Evolutionary conservation across 2,113 vertebrate species (phyloP), one percentile per base, ranked within the genome.

Genomic region (Vombatus ursinus): DNA sequence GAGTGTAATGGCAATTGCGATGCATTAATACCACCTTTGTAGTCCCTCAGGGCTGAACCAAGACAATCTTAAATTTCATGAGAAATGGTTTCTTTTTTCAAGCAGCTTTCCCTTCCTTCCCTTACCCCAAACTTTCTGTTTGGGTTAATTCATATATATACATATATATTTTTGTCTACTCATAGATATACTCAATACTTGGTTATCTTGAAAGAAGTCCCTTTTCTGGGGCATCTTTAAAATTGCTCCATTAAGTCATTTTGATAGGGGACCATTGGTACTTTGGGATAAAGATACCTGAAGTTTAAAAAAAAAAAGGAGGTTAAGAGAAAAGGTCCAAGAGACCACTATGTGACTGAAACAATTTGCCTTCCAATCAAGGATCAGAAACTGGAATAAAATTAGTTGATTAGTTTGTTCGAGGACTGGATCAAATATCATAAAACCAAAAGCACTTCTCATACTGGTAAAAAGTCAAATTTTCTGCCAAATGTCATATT

Each of bases 331-430:
- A 10, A 22, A 95, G 94, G 52, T 93, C 49, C 54, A n/a, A 95
- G 91, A 95, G 44, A 95, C 68, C 93, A 95, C 89, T 94, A 94
- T 52, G 54, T 96, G 89, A 92, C 92, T 50, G 48, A 92, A 96
- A 90, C 48, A 93, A 90, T n/a, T 14, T 9, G 49, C 91, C 94
- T n/a, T 97, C 96, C 94, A 91, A 77, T 96, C 92, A 96, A 89
- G 52, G 31, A 89, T 0, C 22, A 50, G 51, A n/a, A 90, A 92
- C 52, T 52, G 95, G 90, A 68, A 93, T 96, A 92, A 52, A 89
- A 53, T 61, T 90, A 92, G 93, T 94, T 31, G 26, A 95, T 23
- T n/a, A 90, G 44, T 37, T 84, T 84, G 19, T 84, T n/a, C 68
- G 7, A 77, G 16, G 5, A 44, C 19, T 84, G n/a, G 19, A 8